Evolutionary conservation across 2,888 invertebrate species (phyloP).

Genomic region (Euplagia quadripunctaria): DNA sequence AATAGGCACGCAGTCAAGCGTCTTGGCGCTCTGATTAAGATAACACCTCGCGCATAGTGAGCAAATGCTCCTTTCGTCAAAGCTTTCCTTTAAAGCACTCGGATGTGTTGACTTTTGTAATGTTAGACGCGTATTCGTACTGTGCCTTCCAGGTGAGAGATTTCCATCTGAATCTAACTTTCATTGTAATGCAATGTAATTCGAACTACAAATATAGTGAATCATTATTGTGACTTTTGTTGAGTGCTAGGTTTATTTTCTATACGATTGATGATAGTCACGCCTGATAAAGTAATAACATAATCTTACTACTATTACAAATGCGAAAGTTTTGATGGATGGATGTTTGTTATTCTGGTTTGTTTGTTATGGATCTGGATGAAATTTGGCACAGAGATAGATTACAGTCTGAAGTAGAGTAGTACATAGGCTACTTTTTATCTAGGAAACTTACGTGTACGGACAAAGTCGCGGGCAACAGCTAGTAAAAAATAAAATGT

Average conservation of each 20-base stretch:
- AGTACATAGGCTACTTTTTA: no score
- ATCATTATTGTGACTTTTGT: neutral
- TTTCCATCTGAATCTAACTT: slow-evolving; percentile 27
- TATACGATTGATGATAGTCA: neutral
- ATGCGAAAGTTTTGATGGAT: no score
- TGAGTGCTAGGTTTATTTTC: neutral
- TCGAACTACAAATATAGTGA: neutral
- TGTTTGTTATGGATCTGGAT: no score
- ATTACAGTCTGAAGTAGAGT: no score
- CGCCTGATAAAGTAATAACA: no score
- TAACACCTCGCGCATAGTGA: slow-evolving; percentile 70
- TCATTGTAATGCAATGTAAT: slow-evolving; percentile 2
- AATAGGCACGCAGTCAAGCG: slow-evolving; percentile 65
- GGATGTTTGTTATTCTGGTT: no score
- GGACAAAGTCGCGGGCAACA: no score
- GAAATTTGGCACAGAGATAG: no score
- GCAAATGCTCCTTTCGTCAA: slow-evolving; percentile 62
- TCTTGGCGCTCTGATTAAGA: slow-evolving; percentile 77
- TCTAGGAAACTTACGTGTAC: no score
- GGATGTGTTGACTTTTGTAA: slow-evolving; percentile 68
- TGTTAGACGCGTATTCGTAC: slow-evolving; percentile 39
- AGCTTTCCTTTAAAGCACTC: slow-evolving; percentile 63
- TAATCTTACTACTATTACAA: no score
- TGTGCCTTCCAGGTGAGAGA: slow-evolving; percentile 39
- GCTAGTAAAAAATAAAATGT: no score